Conservation (phyloP, 2,888 invertebrate genomes). For the Phragmatobia fuliginosa region DNA sequence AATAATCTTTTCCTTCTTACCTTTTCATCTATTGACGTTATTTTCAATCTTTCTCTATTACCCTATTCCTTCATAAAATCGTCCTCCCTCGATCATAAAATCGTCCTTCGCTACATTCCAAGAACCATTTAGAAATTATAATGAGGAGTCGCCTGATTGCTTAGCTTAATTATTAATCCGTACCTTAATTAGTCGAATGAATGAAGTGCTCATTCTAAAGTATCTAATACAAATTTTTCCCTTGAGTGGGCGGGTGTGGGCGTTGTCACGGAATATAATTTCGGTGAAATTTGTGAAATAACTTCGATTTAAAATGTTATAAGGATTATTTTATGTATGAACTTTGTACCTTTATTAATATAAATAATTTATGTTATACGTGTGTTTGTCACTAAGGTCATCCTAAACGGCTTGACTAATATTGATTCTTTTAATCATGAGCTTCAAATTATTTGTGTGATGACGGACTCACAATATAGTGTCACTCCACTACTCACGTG, state of each 20-base stretch:
- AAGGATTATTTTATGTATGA: background rate
- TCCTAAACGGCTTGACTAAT: background rate
- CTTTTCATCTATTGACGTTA: background rate
- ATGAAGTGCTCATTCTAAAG: constrained; percentile 19
- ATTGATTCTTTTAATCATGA: background rate
- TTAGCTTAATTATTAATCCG: constrained; percentile 21
- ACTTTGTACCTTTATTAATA: background rate
- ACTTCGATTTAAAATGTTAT: background rate
- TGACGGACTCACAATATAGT: no score
- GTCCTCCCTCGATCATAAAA: background rate
- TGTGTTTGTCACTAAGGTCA: background rate
- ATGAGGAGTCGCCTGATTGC: constrained; percentile 9
- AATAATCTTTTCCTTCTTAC: background rate
- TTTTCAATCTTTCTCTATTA: background rate
- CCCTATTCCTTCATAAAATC: background rate
- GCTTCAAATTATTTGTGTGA: background rate
- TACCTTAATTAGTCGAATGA: constrained; percentile 23
- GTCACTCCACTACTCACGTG: no score
- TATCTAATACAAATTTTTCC: constrained; percentile 14
- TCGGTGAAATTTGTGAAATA: constrained; percentile 4
- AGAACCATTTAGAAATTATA: constrained; percentile 2
- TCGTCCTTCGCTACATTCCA: background rate
- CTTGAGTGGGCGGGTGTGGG: constrained; percentile 7
- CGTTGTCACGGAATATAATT: constrained; percentile 4
- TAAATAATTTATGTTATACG: background rate